Percentiles rank a stretch among this genome's conserved stretches.
Evolutionary conservation across 2,113 vertebrate species (phyloP).

Genomic region (Zosterops hypoxanthus): DNA sequence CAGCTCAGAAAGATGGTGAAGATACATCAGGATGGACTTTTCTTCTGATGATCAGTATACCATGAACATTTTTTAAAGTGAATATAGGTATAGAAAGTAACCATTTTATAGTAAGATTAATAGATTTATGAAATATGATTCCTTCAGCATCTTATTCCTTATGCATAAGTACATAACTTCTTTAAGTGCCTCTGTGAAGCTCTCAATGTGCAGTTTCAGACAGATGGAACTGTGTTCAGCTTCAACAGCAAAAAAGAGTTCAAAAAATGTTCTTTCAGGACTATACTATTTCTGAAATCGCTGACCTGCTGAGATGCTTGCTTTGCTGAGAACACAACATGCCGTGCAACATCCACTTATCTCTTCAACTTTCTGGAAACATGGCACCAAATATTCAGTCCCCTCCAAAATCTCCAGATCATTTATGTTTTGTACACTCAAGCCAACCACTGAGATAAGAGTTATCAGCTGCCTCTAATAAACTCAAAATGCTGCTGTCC

Average conservation of each 20-base stretch:
- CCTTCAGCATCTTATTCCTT: not conserved
- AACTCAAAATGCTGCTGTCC: not conserved
- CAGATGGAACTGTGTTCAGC: not conserved
- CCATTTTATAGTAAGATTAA: not conserved
- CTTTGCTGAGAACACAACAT: not conserved
- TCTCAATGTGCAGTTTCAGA: not conserved
- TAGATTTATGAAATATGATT: not conserved
- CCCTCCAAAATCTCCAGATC: not conserved
- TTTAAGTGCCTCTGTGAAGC: not conserved
- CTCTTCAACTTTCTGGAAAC: slow-evolving; percentile 2
- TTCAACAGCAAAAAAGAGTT: slow-evolving; percentile 29
- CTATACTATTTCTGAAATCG: slow-evolving; percentile 4
- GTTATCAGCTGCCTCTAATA: not conserved
- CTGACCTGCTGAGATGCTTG: slow-evolving; percentile 19
- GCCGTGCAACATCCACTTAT: not conserved
- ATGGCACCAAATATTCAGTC: not conserved
- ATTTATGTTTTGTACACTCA: not conserved
- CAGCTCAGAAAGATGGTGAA: not conserved
- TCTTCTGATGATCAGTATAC: not conserved
- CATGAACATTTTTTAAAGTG: not conserved
- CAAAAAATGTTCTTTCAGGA: not conserved
- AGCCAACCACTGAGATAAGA: not conserved
- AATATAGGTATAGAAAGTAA: not conserved
- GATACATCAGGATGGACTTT: not conserved
- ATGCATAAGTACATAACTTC: not conserved